phyloP scores from a whole-genome alignment of 2,888 invertebrate species.

The Caenorhabditis becei region DNA sequence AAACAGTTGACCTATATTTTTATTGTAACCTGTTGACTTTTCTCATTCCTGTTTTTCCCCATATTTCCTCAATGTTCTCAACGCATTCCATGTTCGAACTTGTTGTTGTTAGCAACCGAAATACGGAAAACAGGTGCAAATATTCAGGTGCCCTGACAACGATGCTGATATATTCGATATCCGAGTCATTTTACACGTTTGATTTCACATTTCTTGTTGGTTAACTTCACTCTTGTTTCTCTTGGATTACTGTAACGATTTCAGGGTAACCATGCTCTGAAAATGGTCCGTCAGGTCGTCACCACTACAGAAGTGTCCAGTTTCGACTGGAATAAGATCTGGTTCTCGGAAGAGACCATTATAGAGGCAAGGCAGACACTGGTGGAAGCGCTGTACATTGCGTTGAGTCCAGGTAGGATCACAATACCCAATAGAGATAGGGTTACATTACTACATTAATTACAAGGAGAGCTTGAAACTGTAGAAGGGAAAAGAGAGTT shows the following conservation, averaged over 20 bases:
- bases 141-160: constrained; percentile 37
- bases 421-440: too few relatives aligned
- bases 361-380: constrained; percentile 29
- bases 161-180: constrained; percentile 21
- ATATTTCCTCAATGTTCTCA: background rate
- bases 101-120: constrained; percentile 32
- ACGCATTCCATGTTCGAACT: background rate
- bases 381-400: constrained; percentile 36
- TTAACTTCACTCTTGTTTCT: too few relatives aligned
- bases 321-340: constrained; percentile 39
- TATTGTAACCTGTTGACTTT: too few relatives aligned
- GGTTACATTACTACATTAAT: too few relatives aligned
- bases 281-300: background rate
- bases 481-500: too few relatives aligned
- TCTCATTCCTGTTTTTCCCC: too few relatives aligned
- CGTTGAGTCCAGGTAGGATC: constrained; percentile 47
- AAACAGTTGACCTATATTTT: too few relatives aligned
- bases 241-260: too few relatives aligned
- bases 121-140: constrained; percentile 4
- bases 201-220: background rate
- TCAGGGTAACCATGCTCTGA: too few relatives aligned
- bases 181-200: background rate
- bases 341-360: constrained; percentile 41
- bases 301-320: constrained; percentile 30
- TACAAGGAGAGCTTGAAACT: too few relatives aligned